phyloP scores from a whole-genome alignment of 2,113 vertebrate species.

The Lonchura striata region DNA sequence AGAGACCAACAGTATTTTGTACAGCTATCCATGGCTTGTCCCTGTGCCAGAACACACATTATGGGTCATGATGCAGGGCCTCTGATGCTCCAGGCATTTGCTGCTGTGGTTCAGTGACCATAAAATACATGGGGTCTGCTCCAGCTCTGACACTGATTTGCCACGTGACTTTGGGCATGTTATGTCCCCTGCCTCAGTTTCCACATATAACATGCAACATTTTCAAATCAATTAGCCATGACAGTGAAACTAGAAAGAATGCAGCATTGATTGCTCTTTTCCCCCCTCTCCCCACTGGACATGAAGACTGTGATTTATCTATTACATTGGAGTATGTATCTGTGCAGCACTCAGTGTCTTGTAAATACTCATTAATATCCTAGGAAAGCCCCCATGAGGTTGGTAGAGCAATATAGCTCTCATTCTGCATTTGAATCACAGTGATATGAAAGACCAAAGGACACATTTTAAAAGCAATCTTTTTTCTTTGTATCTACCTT shows the following conservation, averaged over 20 bases:
- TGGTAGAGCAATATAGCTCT: neutral
- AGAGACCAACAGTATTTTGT: neutral
- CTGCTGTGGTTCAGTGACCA: neutral
- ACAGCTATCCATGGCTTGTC: neutral
- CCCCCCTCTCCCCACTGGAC: neutral
- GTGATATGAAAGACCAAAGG: neutral
- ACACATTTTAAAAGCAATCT: neutral
- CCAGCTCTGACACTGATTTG: neutral
- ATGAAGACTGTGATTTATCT: neutral
- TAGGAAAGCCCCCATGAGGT: neutral
- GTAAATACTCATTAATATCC: neutral
- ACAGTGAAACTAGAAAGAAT: neutral
- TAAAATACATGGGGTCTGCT: neutral
- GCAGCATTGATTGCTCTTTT: neutral
- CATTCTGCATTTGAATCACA: constrained; percentile 11
- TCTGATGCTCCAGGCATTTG: neutral
- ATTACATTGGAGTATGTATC: neutral
- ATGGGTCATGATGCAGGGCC: neutral
- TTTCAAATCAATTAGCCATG: neutral
- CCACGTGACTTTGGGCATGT: neutral
- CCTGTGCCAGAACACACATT: neutral
- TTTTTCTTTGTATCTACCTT: neutral
- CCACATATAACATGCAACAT: neutral
- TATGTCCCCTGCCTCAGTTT: constrained; percentile 23
- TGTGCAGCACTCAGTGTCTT: neutral